These are phyloP conservation scores for Oxygymnocypris stewartii DNA, from an alignment of 2,113 vertebrate genomes.

Conservation along the genomic window DNA sequence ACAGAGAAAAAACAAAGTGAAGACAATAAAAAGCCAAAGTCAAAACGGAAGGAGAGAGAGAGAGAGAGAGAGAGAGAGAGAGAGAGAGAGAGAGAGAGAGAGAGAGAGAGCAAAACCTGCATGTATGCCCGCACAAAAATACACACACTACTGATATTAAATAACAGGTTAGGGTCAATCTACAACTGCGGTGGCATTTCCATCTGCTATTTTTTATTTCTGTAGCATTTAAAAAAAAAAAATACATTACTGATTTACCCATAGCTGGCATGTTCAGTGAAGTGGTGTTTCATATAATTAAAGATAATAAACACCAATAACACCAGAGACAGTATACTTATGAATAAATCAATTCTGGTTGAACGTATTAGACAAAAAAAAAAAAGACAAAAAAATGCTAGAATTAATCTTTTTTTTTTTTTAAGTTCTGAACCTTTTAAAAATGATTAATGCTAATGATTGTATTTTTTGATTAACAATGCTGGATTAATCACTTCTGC, in stretches of 20 bases:
- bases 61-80: no score
- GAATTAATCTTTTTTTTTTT: neutral
- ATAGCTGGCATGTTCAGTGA: neutral
- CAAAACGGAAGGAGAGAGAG: slow-evolving; percentile 4
- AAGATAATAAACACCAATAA: neutral
- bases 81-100: no score
- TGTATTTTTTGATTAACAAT: neutral
- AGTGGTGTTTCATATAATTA: slow-evolving; percentile 2
- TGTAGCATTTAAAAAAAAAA: neutral
- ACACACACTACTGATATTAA: neutral
- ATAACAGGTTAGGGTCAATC: neutral
- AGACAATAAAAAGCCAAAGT: neutral
- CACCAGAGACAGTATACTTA: neutral
- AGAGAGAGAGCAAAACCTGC: neutral
- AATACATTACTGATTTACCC: neutral
- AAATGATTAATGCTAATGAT: neutral
- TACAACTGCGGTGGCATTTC: slow-evolving; percentile 1
- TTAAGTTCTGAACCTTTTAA: neutral
- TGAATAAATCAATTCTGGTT: neutral
- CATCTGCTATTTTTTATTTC: neutral
- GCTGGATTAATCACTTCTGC: neutral
- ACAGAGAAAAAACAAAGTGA: neutral
- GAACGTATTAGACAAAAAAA: neutral
- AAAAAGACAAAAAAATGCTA: neutral
- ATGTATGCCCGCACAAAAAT: neutral